These are phyloP conservation scores for Urocyon cinereoargenteus DNA, from an alignment of 2,797 vertebrate genomes.

Conservation along the genomic window DNA sequence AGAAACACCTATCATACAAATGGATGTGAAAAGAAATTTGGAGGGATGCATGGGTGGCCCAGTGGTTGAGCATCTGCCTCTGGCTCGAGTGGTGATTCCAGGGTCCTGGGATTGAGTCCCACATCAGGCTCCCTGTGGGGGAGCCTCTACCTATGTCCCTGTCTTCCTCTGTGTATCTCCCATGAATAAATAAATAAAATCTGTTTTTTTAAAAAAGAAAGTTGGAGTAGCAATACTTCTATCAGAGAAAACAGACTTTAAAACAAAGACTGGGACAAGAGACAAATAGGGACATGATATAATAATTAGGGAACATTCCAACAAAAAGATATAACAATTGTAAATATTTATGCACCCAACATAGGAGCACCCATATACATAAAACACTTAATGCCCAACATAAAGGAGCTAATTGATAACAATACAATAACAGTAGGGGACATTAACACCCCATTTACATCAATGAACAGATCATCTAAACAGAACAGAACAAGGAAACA, in stretches of 20 bases:
- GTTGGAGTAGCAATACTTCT: background rate
- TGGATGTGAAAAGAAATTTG: background rate
- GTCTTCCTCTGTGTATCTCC: too few relatives aligned
- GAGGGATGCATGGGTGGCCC: background rate
- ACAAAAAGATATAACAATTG: background rate
- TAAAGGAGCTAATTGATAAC: background rate
- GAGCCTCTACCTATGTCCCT: too few relatives aligned
- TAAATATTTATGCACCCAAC: background rate
- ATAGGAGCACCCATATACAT: background rate
- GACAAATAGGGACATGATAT: background rate
- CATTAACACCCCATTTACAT: background rate
- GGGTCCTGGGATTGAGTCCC: too few relatives aligned
- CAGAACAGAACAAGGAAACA: background rate
- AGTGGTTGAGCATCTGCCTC: too few relatives aligned
- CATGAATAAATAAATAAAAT: too few relatives aligned
- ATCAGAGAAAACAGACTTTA: background rate
- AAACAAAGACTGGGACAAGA: background rate
- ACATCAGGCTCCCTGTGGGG: too few relatives aligned
- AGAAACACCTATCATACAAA: background rate
- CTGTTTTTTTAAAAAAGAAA: background rate
- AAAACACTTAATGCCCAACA: background rate
- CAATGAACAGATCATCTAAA: background rate
- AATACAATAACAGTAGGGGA: background rate
- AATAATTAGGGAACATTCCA: background rate
- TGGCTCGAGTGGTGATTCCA: too few relatives aligned